Base-by-base conservation (phyloP, 2,888 invertebrate species). In the Crossocerus cetratus region DNA sequence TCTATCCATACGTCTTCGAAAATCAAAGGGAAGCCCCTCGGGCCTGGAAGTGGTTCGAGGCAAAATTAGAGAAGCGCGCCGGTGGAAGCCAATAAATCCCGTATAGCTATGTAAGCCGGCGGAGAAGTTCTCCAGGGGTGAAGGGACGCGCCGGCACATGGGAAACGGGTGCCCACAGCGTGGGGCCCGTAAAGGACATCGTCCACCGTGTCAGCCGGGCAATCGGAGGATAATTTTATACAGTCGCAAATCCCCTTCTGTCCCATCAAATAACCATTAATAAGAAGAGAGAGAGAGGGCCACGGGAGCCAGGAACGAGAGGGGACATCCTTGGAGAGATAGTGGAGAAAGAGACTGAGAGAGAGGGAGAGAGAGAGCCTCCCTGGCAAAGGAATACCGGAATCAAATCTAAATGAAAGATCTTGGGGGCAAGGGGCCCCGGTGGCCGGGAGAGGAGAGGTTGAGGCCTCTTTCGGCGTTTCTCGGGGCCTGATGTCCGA, bases 331-430 rank as follows among this genome's bases (percentile, higher is more conserved):
- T 22, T 57, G 14, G 49, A 13, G 49, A 49, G 16, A 49, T 49
- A 14, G n/a, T 4, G 14, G 49, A 49, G 49, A 1, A 3, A 32
- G 32, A 32, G 32, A 32, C 5, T 1, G 32, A 32, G 3, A 32
- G 32, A 32, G 8, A 32, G 23, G 67, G 60, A 18, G 18, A 43
- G 42, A 21, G 21, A 63, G 60, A 18, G n/a, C 42, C 68, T 55
- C n/a, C 54, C 32, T 43, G 56, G 49, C 20, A 43, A 45, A 60
- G 62, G 71, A 69, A 76, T 65, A 67, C 74, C 56, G 63, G 73
- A 76, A 83, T 80, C 75, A 76, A 80, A 82, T 82, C 83, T 83
- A 83, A 83, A 81, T 80, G 81, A 81, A 80, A 68, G 80, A 83
- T 83, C 83, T 67, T 32, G 65, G 65, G 55, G 56, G 59, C 5